Base-by-base conservation (phyloP, 2,113 vertebrate genomes). In the Mus spicilegus region DNA sequence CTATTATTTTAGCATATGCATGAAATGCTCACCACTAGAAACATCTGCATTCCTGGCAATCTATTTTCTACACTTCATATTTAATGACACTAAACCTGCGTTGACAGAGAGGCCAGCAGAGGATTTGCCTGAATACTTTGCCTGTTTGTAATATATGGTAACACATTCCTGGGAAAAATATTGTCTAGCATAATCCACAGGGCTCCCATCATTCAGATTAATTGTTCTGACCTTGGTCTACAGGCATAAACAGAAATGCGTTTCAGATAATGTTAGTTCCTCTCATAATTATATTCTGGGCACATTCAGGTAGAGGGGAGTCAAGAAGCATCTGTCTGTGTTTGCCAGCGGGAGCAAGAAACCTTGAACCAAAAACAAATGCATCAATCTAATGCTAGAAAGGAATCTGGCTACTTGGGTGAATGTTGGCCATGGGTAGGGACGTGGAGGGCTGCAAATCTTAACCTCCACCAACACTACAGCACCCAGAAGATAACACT, bases 181-280 rank as follows among this genome's bases (percentile, higher is more conserved):
- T 75, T 95, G 63, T 88, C 92, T 94, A 80, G 84, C 78, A 94
- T 56, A 96, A 97, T 95, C 95, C 19, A 2, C 16, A 1, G 89
- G 94, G 42, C 69, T 93, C 89, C 93, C 91, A 93, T 97, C 90
- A 97, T 98, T 98, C 97, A 98, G 97, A 98, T 90, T 98, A 98
- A 98, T 98, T 98, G 96, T 93, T 97, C 92, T 97, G 97, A 98
- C 98, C 98, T 98, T 98, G 97, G 92, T 96, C 93, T 96, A 93
- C 14, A 87, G 97, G 94, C 97, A 97, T 98, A 98, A 98, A 97
- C 97, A 96, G 95, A 98, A 98, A 95, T 95, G 76, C 95, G 95
- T 96, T 98, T 98, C 94, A 98, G 97, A 98, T 98, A 97, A 98
- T 96, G 97, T 86, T 95, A 95, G 89, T 63, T 95, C 65, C 95